phyloP scores from a whole-genome alignment of 1,140 invertebrate species.

The Aphaenogaster ashmeadi region DNA sequence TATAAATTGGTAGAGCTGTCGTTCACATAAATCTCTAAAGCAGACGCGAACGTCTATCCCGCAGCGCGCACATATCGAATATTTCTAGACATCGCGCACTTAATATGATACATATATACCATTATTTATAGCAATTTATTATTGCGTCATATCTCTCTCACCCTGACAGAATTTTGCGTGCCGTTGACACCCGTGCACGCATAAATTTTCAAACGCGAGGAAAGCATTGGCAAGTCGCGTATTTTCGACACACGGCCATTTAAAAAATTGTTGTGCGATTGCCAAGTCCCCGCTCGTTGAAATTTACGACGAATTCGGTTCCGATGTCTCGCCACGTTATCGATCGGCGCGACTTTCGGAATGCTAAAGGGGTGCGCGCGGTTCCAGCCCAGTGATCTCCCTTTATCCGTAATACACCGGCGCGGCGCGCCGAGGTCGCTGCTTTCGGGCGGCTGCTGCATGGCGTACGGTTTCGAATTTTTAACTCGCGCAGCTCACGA shows the following conservation, averaged over 20 bases:
- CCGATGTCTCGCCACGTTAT: constrained; percentile 61
- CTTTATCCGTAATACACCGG: constrained; percentile 64
- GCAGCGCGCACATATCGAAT: background rate
- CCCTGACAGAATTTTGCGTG: constrained; percentile 10
- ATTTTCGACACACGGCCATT: constrained; percentile 48
- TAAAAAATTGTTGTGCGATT: constrained; percentile 58
- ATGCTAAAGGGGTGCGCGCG: constrained; percentile 59
- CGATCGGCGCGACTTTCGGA: constrained; percentile 65
- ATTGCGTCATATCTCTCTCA: constrained; percentile 10
- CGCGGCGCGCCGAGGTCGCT: constrained; percentile 43
- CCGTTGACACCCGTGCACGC: background rate
- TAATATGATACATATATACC: constrained; percentile 16
- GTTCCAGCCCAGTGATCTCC: constrained; percentile 68
- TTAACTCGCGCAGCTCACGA: constrained; percentile 40
- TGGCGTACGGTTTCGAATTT: constrained; percentile 62
- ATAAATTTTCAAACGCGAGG: constrained; percentile 40
- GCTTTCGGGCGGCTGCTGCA: constrained; percentile 10
- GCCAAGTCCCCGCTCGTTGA: constrained; percentile 34
- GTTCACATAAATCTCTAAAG: constrained; percentile 6
- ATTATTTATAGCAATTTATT: constrained; percentile 45
- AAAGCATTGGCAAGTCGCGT: constrained; percentile 49
- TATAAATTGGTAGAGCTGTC: background rate
- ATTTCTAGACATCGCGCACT: constrained; percentile 1
- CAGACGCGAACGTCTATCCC: background rate
- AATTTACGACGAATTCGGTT: constrained; percentile 50